phyloP scores from a whole-genome alignment of 2,888 invertebrate genomes.

The Tanaodytes sp. region DNA sequence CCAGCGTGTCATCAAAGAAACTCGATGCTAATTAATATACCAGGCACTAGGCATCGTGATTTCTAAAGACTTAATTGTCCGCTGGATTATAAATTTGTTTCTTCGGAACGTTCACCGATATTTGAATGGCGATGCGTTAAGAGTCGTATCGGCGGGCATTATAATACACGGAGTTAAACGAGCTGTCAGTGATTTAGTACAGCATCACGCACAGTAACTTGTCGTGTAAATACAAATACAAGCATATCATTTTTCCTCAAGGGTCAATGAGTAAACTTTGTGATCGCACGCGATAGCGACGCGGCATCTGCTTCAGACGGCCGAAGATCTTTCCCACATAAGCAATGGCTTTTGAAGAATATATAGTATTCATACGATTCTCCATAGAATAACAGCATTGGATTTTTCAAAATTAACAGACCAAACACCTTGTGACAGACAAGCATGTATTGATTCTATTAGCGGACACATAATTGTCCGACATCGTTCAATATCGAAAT shows the following conservation, averaged over 20 bases:
- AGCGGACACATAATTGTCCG: not conserved
- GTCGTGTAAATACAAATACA: slow-evolving; percentile 37
- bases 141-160: slow-evolving; percentile 26
- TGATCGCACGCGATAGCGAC: slow-evolving; percentile 28
- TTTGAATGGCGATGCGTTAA: slow-evolving; percentile 32
- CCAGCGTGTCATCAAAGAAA: slow-evolving; percentile 24
- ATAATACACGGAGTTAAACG: slow-evolving; percentile 37
- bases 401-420: slow-evolving; percentile 18
- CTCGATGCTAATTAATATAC: slow-evolving; percentile 38
- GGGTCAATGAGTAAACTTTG: slow-evolving; percentile 41
- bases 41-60: slow-evolving; percentile 30
- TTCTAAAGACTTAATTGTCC: slow-evolving; percentile 47
- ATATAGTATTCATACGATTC: slow-evolving; percentile 15
- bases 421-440: not conserved
- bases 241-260: slow-evolving; percentile 38
- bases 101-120: slow-evolving; percentile 31
- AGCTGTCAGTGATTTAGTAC: slow-evolving; percentile 47
- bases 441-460: slow-evolving; percentile 12
- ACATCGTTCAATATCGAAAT: not conserved
- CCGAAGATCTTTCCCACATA: slow-evolving; percentile 38
- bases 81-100: slow-evolving; percentile 42
- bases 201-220: slow-evolving; percentile 40
- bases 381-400: slow-evolving; percentile 19
- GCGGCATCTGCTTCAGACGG: slow-evolving; percentile 16
- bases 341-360: slow-evolving; percentile 32